Evolutionary conservation across 2,888 invertebrate species (phyloP), one percentile per base, ranked within the genome.

Genomic region (Macaria liturata): DNA sequence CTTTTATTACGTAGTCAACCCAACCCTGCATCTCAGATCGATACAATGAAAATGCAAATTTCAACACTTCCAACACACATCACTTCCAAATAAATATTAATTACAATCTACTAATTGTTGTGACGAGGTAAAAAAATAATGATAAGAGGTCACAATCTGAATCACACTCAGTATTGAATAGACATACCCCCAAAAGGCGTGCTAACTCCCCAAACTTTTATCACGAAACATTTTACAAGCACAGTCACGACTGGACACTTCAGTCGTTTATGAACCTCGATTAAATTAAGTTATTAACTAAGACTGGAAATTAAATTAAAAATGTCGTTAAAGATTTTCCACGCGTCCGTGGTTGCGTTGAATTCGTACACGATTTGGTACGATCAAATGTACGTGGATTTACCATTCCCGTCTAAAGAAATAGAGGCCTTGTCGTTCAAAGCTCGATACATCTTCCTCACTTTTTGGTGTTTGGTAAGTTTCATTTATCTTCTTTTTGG

Each of bases 401-500:
- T 88, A 0, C 84, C 86, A 0, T 77, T 80, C 7, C 76, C 81
- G 0, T 58, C 68, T 3, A 72, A 79, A 48, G 74, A 75, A 3
- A 65, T 83, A 31, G 75, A 66, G 9, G 54, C 64, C 6, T 69
- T 86, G 53, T 85, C 86, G 0, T 66, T 83, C 0, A 85, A 83
- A 57, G 84, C 78, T 0, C 73, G 88, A 32, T 67, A 69, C 32
- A 68, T 83, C 58, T 88, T 84, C 57, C 67, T 89, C 5, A 89
- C 88, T 0, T 70, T 84, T 44, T 88, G 88, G 88, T 79, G 81
- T 53, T 63, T 87, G 63, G 88, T 88, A 69, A 86, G 81, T 78
- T n/a, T n/a, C 39, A 7, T 9, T 43, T 9, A 6, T 37, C 7
- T 37, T 4, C 7, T 6, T 37, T 6, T 37, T 37, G 4, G 4